Base-by-base conservation (phyloP, 23 tunicate genomes). In the Halocynthia roretzi region DNA sequence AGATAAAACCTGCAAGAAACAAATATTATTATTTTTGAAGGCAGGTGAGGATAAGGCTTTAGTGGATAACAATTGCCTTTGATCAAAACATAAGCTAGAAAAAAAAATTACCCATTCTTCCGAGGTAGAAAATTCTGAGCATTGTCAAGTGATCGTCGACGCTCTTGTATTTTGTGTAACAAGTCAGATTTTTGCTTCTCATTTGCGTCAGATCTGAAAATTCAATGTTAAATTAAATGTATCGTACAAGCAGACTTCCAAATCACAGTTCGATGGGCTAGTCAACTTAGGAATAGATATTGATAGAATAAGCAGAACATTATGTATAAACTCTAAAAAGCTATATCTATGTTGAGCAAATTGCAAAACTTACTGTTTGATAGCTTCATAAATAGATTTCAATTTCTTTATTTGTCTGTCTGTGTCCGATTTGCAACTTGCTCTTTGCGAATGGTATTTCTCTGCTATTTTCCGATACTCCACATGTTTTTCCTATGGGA, bases 391-490 rank as follows among this genome's bases (percentile, higher is more conserved):
- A 10, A 89, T 54, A 44, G 66, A 49, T 55, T 84, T 78, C 48
- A 89, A 6, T 55, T 89, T 83, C 66, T 89, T 90, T 51, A 77
- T 65, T 73, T 85, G 91, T 9, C 87, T 61, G 52, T 86, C 85
- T 49, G 70, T 65, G 65, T 72, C 80, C 5, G 84, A 67, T 72
- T 80, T 82, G 79, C 97, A 91, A 20, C 80, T 44, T 7, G 79
- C 72, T 20, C 97, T 53, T 78, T 85, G 87, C 18, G 78, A n/a
- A 50, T 81, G 77, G 71, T 91, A 91, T 14, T 10, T 56, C 54
- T 91, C 97, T 7, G 97, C 97, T 15, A 81, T 77, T 67, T 82
- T 83, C 11, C 83, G 76, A 77, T 91, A 91, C 65, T 85, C 90
- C 20, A 69, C 65, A 64, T 91, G 82, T 61, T 85, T 82, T 44